phyloP scores from a whole-genome alignment of 2,888 invertebrate genomes.

The Neuroscelio doddi region DNA sequence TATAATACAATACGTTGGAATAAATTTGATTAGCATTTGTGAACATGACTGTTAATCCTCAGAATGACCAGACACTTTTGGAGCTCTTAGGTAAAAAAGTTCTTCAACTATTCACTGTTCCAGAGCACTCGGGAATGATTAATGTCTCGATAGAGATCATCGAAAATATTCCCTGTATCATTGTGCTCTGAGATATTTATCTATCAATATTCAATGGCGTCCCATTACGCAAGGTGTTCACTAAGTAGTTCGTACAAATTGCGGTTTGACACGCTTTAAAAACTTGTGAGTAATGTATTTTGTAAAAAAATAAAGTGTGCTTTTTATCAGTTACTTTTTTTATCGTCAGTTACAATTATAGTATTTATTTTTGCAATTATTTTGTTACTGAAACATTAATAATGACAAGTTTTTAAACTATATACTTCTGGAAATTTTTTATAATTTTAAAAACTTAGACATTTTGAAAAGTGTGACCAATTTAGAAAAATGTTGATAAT shows the following conservation, averaged over 20 bases:
- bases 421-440: too few species aligned
- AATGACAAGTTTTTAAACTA: too few species aligned
- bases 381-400: too few species aligned
- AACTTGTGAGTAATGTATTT: too few species aligned
- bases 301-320: conserved; percentile 15
- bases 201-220: conserved; percentile 22
- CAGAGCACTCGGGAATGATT: conserved; percentile 31
- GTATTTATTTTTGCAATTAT: too few species aligned
- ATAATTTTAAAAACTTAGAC: too few species aligned
- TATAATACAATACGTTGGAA: too few species aligned
- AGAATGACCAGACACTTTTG: conserved; percentile 23
- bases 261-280: conserved; percentile 10
- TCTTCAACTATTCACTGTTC: conserved; percentile 19
- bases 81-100: conserved; percentile 14
- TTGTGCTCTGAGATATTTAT: conserved; percentile 30
- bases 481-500: too few species aligned
- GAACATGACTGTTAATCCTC: conserved; percentile 18
- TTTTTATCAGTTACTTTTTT: background rate
- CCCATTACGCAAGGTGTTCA: conserved; percentile 31
- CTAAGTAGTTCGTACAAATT: conserved; percentile 34
- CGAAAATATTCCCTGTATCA: conserved; percentile 29
- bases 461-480: too few species aligned
- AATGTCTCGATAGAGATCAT: conserved; percentile 27
- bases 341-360: too few species aligned
- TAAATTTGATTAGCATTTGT: conserved; percentile 26